Percentiles rank a stretch among this genome's conserved stretches.
phyloP scores from a whole-genome alignment of 2,888 invertebrate species.

The Lepas anatifera region DNA sequence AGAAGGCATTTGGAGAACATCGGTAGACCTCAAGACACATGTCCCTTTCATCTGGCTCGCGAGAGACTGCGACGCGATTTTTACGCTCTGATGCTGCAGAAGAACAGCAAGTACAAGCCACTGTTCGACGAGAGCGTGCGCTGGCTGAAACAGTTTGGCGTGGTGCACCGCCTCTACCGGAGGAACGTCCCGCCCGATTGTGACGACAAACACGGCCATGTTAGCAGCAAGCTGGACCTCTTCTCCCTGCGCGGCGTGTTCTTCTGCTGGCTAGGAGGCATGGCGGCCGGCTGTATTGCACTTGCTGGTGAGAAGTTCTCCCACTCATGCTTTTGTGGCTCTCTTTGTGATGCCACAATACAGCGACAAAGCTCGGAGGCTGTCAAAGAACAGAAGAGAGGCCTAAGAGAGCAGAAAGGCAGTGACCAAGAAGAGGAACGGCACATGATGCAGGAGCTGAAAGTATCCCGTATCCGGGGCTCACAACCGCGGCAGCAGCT shows the following conservation, averaged over 20 bases:
- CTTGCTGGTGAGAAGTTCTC: neutral
- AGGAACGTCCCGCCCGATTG: neutral
- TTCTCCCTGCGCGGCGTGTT: neutral
- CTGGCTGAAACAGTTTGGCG: neutral
- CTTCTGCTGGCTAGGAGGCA: constrained; percentile 7
- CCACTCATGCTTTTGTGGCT: neutral
- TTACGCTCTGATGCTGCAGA: neutral
- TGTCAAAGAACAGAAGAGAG: neutral
- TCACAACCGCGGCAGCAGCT: neutral
- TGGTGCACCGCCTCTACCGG: neutral
- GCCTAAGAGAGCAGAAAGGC: neutral
- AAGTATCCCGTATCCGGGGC: neutral
- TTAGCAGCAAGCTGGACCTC: neutral
- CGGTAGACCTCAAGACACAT: neutral
- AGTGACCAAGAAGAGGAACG: too few relatives aligned
- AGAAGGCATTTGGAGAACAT: neutral
- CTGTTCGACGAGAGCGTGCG: neutral
- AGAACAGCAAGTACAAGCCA: constrained; percentile 3
- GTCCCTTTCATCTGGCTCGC: neutral
- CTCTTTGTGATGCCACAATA: neutral
- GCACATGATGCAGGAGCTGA: too few relatives aligned
- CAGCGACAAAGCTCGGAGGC: neutral
- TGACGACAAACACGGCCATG: neutral
- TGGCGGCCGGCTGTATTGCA: neutral
- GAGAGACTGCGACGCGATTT: neutral